Percentiles rank a stretch among this genome's conserved stretches.
phyloP scores from a whole-genome alignment of 2,888 invertebrate species.

The Drosophila ustulata region DNA sequence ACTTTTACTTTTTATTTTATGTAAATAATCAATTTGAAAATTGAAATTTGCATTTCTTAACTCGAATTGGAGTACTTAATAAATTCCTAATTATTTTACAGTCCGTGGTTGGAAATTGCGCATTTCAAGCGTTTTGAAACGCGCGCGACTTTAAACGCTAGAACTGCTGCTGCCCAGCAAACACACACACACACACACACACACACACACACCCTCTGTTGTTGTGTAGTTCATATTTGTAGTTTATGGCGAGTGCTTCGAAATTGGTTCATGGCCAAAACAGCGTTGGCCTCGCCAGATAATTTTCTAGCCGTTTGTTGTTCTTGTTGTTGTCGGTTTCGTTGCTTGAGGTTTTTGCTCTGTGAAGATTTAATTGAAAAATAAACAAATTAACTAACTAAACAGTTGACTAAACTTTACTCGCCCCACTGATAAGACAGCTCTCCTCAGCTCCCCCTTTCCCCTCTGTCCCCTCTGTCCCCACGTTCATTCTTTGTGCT shows the following conservation, averaged over 20 bases:
- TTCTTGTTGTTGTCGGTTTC: slow-evolving; percentile 17
- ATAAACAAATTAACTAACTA: slow-evolving; percentile 38
- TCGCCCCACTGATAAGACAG: slow-evolving; percentile 24
- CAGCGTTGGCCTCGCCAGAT: slow-evolving; percentile 49
- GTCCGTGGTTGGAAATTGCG: too few relatives aligned
- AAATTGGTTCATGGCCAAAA: slow-evolving; percentile 71
- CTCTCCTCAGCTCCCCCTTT: not conserved
- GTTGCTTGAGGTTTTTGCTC: slow-evolving; percentile 39
- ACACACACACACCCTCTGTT: slow-evolving; percentile 2
- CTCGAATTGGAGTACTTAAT: too few relatives aligned
- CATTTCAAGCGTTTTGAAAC: not conserved
- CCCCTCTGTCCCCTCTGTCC: not conserved
- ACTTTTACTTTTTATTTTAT: too few relatives aligned
- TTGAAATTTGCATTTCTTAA: too few relatives aligned
- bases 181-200: slow-evolving; percentile 9
- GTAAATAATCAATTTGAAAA: too few relatives aligned
- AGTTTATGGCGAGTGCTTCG: slow-evolving; percentile 29
- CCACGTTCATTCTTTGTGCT: not conserved
- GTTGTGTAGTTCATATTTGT: slow-evolving; percentile 12
- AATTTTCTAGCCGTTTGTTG: slow-evolving; percentile 20
- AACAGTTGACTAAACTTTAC: slow-evolving; percentile 33
- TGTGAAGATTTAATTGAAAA: slow-evolving; percentile 29
- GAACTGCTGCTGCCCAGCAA: slow-evolving; percentile 21
- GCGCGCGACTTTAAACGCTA: slow-evolving; percentile 11
- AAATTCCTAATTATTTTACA: too few relatives aligned